These are phyloP conservation scores for Ephestia elutella DNA, from an alignment of 1,140 invertebrate species.

Conservation along the genomic window DNA sequence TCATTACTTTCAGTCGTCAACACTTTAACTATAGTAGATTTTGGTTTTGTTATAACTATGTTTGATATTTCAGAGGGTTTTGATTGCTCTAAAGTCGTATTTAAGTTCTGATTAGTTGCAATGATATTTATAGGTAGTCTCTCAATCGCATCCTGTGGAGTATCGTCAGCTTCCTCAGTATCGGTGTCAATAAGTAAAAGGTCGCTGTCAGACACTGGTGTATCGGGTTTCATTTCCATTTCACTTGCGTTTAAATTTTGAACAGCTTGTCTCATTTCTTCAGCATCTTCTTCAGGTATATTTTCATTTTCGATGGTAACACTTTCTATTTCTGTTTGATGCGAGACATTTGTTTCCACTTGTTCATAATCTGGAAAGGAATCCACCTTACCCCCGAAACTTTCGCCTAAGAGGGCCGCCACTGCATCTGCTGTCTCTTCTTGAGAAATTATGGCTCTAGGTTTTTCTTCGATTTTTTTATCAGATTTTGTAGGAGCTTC, in stretches of 20 bases:
- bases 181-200: slow-evolving; percentile 90
- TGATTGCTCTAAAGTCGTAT: slow-evolving; percentile 31
- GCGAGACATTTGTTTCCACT: slow-evolving; percentile 49
- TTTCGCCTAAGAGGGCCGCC: slow-evolving; percentile 88
- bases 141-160: slow-evolving; percentile 55
- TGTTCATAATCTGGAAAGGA: slow-evolving; percentile 73
- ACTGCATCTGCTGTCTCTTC: slow-evolving; percentile 95
- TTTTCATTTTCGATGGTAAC: slow-evolving; percentile 69
- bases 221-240: slow-evolving; percentile 86
- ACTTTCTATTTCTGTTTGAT: slow-evolving; percentile 59
- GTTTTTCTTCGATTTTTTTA: slow-evolving; percentile 82
- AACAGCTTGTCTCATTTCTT: slow-evolving; percentile 85
- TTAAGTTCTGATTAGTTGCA: slow-evolving; percentile 49
- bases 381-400: slow-evolving; percentile 78
- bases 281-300: slow-evolving; percentile 80
- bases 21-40: slow-evolving; percentile 45
- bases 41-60: slow-evolving; percentile 36
- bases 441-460: slow-evolving; percentile 88
- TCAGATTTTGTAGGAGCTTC: slow-evolving; percentile 55
- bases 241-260: slow-evolving; percentile 83
- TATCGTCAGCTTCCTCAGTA: slow-evolving; percentile 79
- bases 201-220: slow-evolving; percentile 88
- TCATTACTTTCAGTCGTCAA: slow-evolving; percentile 31
- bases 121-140: slow-evolving; percentile 60
- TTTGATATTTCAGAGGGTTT: slow-evolving; percentile 35